Base-by-base conservation (phyloP, 2,797 vertebrate genomes). In the Dicrostonyx torquatus region DNA sequence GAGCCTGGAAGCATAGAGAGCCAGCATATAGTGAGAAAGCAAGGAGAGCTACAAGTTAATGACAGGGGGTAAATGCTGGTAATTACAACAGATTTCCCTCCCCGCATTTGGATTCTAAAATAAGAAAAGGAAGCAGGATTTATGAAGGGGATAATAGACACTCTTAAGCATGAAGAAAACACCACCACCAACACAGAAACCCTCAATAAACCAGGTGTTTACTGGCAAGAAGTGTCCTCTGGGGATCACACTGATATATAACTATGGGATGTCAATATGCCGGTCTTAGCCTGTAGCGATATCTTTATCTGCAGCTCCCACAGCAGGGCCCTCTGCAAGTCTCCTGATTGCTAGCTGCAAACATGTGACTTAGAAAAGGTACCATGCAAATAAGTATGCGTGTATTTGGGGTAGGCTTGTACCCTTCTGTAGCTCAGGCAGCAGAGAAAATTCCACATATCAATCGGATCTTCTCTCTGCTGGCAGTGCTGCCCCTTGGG, bases 171-270 rank as follows among this genome's bases (percentile, higher is more conserved):
- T 34, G 76, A 85, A 83, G 88, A 9, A 87, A 96, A 96, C 55
- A 70, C 48, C 72, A 90, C 96, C 95, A 82, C 83, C 29, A 58
- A 77, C 91, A 96, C 96, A 97, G 96, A 96, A 97, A 95, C 95
- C 96, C 90, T 95, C 58, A 26, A 90, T 97, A 97, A 98, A 96
- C 88, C 89, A 88, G 89, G 97, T 98, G 97, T 97, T 95, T 96
- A 95, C 94, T 94, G 94, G 97, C 93, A 97, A 82, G 77, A 92
- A 95, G 82, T 87, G 79, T 98, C 68, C 96, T 96, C 97, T 93
- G 85, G 97, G 96, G 96, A 97, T 72, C 45, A n/a, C 40, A 79
- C 94, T 93, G 89, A 97, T 97, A 96, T 53, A 7, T 76, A 98
- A 97, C 97, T 94, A 62, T 92, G 97, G 90, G 94, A 95, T 89